Base-by-base conservation (phyloP, 2,888 invertebrate species). In the Synanthedon tipuliformis region DNA sequence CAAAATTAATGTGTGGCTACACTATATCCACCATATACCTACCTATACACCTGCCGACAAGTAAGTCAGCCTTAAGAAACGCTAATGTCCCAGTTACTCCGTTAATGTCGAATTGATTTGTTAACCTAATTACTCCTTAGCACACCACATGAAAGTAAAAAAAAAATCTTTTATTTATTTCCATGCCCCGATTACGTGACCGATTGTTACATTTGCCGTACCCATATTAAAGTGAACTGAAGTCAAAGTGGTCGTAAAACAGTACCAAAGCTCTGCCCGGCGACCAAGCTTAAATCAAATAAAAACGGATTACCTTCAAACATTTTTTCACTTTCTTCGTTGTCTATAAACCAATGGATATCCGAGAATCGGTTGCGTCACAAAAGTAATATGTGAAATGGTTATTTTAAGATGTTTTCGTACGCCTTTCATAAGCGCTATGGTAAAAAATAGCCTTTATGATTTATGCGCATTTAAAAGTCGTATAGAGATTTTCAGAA, bases 351-450 rank as follows among this genome's bases (percentile, higher is more conserved):
- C 55, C 51, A n/a, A 40, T 54, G 54, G 48, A 53, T 55, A 51
- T 49, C 61, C 57, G 59, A 58, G 64, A 54, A 53, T 55, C 55
- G 51, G 54, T 68, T 70, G 72, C 79, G 75, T 75, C 75, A 78
- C 69, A 71, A 56, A 69, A 66, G 61, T 66, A 61, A 66, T 70
- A 74, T 67, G 68, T 66, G 68, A 71, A 34, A 71, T 67, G 61
- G 74, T 69, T 82, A 81, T 81, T 81, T 78, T 72, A 56, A 73
- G 74, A 75, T 64, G 71, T 73, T 74, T 72, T 66, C 66, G 63
- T 51, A 16, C 52, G 50, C 40, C 51, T 51, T 50, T 56, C 40
- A 54, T 50, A 57, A 70, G 72, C 64, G 70, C 63, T 59, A 72
- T 63, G 66, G 70, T 27, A 80, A 81, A 76, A 81, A 81, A 80